Evolutionary conservation across 2,888 invertebrate species (phyloP), one percentile per base, ranked within the genome.

Genomic region (Phania funesta): DNA sequence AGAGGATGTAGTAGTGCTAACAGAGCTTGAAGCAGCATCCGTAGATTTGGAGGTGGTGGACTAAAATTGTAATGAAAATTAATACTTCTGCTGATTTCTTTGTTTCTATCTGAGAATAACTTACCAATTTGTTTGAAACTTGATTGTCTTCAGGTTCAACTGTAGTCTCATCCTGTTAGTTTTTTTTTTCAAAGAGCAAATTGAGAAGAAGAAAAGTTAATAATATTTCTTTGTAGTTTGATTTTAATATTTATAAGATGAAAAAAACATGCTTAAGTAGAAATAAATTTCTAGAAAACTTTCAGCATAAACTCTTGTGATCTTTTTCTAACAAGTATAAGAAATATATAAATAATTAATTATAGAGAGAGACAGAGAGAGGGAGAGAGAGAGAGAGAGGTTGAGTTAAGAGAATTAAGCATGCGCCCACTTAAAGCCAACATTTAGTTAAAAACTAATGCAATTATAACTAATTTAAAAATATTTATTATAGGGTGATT

Each of bases 21-120:
- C 18, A 2, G 52, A 38, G 11, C 20, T 58, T 24, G 44, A 50
- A 29, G 9, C 20, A 9, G 64, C 65, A 5, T 80, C 92, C 22
- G 92, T 91, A 26, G 93, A 92, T 9, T 93, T 92, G 26, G 92
- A 29, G 91, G 91, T 62, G 93, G 92, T 77, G 91, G 91, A 7
- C 91, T 90, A 29, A 18, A 68, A 91, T 89, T 60, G 88, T 90
- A 93, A 87, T 35, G 20, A 20, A 35, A 5, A 29, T 46, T 50
- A 18, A 11, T 9, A 18, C 3, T 7, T 52, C 41, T 29, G 8
- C 46, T 67, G 35, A 13, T 38, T 3, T 60, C 1, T 24, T 29
- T 29, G 18, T 2, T 26, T n/a, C 29, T 16, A 22, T 9, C 29
- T 24, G 1, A n/a, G 11, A n/a, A 11, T 3, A 4, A 78, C 62